Evolutionary conservation across 2,888 invertebrate species (phyloP), one percentile per base, ranked within the genome.

Genomic region (Operophtera brumata): DNA sequence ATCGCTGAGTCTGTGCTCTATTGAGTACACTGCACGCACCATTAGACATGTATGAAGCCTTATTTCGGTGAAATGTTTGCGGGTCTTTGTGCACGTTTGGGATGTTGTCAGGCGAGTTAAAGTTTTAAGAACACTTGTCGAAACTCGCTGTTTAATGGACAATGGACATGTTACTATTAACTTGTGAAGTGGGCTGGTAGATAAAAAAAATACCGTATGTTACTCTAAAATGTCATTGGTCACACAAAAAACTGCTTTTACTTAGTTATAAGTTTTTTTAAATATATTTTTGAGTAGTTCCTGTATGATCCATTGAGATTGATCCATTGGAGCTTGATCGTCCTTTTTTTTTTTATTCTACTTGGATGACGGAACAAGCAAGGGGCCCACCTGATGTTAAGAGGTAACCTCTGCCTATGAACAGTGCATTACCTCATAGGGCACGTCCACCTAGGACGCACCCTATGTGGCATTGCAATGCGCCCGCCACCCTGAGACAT

Each of bases 21-120:
- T 34, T 30, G 4, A 25, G 25, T n/a, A 26, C 11, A n/a, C 12
- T 68, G 57, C 65, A 75, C 69, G 78, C 71, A 74, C 73, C 75
- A 80, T 78, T 81, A 80, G 62, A 62, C 62, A 42, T 69, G 71
- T 75, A 69, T 69, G 70, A 62, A 64, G 64, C 68, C 55, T 57
- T 66, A 59, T 74, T 75, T 73, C 65, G 68, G 69, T 69, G 65
- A 70, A 71, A 65, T 69, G 65, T 70, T 71, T 73, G 65, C 62
- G 54, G 53, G 57, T 62, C 62, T 62, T 60, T 64, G 47, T 47
- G 51, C 47, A 30, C 47, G 48, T 60, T 54, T 66, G 60, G 57
- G 66, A 69, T 61, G 69, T 70, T 63, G 69, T 70, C 65, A 62
- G 62, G 58, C 64, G 54, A 62, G 65, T 62, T 64, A 50, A 60